Base-by-base conservation (phyloP, 2,113 vertebrate species). In the Verasper variegatus region DNA sequence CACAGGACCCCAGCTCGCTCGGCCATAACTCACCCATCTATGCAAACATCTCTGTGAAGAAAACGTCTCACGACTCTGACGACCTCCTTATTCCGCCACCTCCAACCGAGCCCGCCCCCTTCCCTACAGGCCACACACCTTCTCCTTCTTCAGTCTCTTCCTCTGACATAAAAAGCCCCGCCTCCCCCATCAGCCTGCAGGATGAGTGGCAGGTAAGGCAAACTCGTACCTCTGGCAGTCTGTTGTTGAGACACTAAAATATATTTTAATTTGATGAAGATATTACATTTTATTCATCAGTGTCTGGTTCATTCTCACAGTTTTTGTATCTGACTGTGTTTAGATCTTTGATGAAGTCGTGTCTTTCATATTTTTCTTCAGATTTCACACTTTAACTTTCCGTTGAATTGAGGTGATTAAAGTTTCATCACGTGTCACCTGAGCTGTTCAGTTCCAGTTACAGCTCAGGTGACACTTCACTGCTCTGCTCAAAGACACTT, bases 11-110 rank as follows among this genome's bases (percentile, higher is more conserved):
- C 57, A 55, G 20, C 64, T 85, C 37, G 0, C 58, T 40, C 15
- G 2, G 1, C 59, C 55, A 37, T 20, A 62, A 15, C 8, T 51
- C 3, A 0, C 71, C 95, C 0, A 90, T 97, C 84, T 97, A 96
- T 20, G 95, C 92, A 47, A 98, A 97, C 70, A 6, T 97, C 27
- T 88, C 93, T 71, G 86, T 95, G 67, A 93, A 84, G 86, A 93
- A 64, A 56, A 70, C 31, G 0, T 14, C 68, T 35, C 23, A 20
- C 4, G 40, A 72, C 72, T 24, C 85, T 71, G 60, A 0, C 26
- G 73, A 0, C 49, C 0, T 4, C 52, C 15, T 56, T 17, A 69
- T 69, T 21, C 66, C 78, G 0, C 55, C 58, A 0, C 68, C 60
- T 0, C 83, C 75, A 2, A 17, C 27, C 56, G 74, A 71, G 54